A percentile compares a stretch with the other conserved stretches of the same genome.
These are phyloP conservation scores for Agrochola circellaris DNA, from an alignment of 2,888 invertebrate genomes.

Conservation along the genomic window DNA sequence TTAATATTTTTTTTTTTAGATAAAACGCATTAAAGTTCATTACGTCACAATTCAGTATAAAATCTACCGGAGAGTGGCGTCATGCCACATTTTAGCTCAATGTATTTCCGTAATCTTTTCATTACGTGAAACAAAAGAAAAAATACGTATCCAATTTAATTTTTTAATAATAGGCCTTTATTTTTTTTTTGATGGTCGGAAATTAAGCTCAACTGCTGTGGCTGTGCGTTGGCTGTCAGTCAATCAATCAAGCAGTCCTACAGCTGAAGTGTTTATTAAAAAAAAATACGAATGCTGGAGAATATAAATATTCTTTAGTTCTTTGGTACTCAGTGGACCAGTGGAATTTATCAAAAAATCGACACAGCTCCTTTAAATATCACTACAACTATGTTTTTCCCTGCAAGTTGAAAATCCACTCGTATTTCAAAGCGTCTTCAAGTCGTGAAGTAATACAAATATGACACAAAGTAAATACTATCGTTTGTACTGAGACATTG, in stretches of 20 bases:
- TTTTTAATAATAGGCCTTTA: too few relatives aligned
- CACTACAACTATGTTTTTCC: background rate
- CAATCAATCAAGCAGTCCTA: background rate
- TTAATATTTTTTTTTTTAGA: too few relatives aligned
- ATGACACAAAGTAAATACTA: conserved; percentile 28
- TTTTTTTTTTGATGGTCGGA: too few relatives aligned
- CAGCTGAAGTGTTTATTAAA: background rate
- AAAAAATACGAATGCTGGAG: background rate
- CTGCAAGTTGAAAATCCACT: background rate
- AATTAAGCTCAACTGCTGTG: too few relatives aligned
- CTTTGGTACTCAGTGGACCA: background rate
- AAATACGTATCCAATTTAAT: too few relatives aligned
- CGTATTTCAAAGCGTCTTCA: conserved; percentile 15
- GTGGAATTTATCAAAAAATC: background rate
- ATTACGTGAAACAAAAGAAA: too few relatives aligned
- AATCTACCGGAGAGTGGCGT: too few relatives aligned
- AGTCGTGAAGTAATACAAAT: conserved; percentile 25
- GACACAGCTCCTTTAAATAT: too few relatives aligned
- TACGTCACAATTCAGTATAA: too few relatives aligned
- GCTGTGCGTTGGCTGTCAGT: background rate
- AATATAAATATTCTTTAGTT: background rate
- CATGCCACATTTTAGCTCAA: too few relatives aligned
- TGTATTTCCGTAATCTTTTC: too few relatives aligned
- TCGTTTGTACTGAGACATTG: conserved; percentile 14
- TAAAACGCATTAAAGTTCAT: too few relatives aligned